phyloP scores from a whole-genome alignment of 2,797 vertebrate genomes.

The Dromococcyx pavoninus region DNA sequence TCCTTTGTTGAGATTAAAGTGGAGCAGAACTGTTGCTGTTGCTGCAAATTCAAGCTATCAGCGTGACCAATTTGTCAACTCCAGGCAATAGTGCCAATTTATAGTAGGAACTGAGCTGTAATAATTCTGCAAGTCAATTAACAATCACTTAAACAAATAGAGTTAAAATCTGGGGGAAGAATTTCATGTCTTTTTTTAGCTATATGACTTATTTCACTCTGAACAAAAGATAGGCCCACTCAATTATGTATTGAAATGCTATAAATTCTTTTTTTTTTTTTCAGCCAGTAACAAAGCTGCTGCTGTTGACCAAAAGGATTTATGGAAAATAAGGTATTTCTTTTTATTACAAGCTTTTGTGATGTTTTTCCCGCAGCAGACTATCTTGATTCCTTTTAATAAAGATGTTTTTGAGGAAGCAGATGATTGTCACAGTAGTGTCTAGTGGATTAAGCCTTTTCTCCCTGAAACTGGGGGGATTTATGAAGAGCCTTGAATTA shows the following conservation, averaged over 20 bases:
- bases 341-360: background rate
- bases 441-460: slow-evolving; percentile 11
- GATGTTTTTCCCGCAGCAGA: background rate
- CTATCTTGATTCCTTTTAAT: slow-evolving; percentile 5
- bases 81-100: background rate
- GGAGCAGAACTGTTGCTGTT: background rate
- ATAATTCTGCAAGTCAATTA: background rate
- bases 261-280: background rate
- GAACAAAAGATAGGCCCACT: background rate
- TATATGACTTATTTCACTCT: background rate
- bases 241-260: background rate
- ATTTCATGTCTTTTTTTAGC: background rate
- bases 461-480: background rate
- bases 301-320: background rate
- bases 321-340: background rate
- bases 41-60: background rate
- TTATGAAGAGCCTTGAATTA: slow-evolving; percentile 14
- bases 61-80: background rate
- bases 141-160: background rate
- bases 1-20: background rate
- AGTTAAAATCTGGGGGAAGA: background rate
- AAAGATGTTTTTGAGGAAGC: slow-evolving; percentile 25
- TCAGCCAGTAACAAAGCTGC: background rate
- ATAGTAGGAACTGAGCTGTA: background rate
- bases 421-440: slow-evolving; percentile 28